Evolutionary conservation across 2,113 vertebrate species (phyloP).

Genomic region (Dipodomys stephensi): DNA sequence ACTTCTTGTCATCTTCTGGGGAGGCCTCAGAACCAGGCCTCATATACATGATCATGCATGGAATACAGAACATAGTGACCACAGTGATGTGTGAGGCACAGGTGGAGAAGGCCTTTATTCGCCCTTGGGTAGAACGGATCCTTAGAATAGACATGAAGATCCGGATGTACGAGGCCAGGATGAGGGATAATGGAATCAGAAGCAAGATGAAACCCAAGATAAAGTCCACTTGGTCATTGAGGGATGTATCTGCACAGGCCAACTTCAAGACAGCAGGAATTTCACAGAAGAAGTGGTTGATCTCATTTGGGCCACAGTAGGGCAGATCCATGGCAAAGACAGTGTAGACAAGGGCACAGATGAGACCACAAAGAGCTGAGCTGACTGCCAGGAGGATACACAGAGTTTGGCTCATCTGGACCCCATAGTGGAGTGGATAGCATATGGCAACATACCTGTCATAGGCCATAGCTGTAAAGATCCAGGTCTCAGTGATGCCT

Average conservation of each 20-base stretch:
- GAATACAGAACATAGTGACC: constrained; percentile 72
- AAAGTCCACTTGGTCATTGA: constrained; percentile 73
- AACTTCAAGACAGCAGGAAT: constrained; percentile 75
- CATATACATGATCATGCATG: constrained; percentile 74
- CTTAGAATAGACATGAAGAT: constrained; percentile 65
- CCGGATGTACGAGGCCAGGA: constrained; percentile 58
- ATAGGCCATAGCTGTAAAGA: constrained; percentile 73
- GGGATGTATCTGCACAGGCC: constrained; percentile 68
- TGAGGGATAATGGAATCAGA: constrained; percentile 68
- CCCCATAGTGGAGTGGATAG: constrained; percentile 61
- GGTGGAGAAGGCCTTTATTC: constrained; percentile 58
- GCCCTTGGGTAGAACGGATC: constrained; percentile 55
- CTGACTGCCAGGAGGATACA: constrained; percentile 44
- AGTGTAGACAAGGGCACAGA: constrained; percentile 62
- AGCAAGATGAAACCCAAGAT: constrained; percentile 73
- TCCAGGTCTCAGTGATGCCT: constrained; percentile 71
- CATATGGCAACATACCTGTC: constrained; percentile 73
- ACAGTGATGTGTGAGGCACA: constrained; percentile 70
- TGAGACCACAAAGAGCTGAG: constrained; percentile 64
- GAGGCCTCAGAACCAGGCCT: constrained; percentile 64
- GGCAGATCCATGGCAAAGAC: constrained; percentile 70
- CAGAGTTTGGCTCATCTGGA: constrained; percentile 48
- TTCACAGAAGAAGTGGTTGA: constrained; percentile 75
- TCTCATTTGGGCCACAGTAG: constrained; percentile 71
- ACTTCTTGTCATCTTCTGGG: constrained; percentile 71